phyloP scores from a whole-genome alignment of 2,797 vertebrate genomes.

The Heterohyrax brucei region DNA sequence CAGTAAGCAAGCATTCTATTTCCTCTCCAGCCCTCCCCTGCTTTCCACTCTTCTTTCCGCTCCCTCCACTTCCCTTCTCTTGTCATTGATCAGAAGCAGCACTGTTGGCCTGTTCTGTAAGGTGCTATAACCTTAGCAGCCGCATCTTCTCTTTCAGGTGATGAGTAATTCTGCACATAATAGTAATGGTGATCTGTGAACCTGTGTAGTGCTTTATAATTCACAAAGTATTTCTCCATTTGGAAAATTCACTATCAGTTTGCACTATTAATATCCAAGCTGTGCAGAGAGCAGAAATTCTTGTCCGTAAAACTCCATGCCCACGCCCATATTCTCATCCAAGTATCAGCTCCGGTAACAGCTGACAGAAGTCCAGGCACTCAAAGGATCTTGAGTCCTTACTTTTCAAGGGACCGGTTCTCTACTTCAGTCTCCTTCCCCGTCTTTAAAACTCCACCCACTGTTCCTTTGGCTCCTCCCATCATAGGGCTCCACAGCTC shows the following conservation, averaged over 20 bases:
- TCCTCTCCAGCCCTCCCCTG: too few relatives aligned
- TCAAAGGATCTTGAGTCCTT: neutral
- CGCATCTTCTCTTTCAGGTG: neutral
- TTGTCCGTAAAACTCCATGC: fast-evolving
- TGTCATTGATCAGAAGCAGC: neutral
- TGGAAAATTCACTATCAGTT: neutral
- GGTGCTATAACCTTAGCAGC: neutral
- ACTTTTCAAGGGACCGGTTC: neutral
- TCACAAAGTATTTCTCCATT: neutral
- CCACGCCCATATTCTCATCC: neutral
- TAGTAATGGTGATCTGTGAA: neutral
- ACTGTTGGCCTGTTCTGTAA: neutral
- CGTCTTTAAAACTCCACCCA: neutral
- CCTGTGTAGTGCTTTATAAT: neutral
- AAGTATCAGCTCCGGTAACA: neutral
- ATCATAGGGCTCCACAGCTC: neutral
- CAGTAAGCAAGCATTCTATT: neutral
- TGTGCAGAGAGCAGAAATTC: neutral
- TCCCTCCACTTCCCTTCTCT: neutral
- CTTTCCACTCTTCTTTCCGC: neutral
- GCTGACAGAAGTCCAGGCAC: neutral
- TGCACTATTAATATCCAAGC: neutral
- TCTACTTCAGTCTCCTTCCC: neutral
- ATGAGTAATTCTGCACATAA: neutral
- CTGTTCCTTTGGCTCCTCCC: neutral